These are phyloP conservation scores for Heliconius melpomene DNA, from an alignment of 1,140 invertebrate species.

Conservation along the genomic window DNA sequence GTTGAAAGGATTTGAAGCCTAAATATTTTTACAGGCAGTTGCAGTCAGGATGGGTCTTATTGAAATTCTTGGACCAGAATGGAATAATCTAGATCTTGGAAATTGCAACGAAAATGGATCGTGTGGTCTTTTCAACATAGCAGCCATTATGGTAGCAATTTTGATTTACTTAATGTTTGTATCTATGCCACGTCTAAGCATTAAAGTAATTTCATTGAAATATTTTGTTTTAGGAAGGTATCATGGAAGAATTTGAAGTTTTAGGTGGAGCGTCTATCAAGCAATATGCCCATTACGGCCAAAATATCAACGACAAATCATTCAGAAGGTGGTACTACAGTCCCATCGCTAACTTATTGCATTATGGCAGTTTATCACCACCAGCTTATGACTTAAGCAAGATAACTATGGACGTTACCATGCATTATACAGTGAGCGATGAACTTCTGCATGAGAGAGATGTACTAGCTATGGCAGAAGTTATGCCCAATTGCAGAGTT, in stretches of 20 bases:
- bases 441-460: slow-evolving; percentile 58
- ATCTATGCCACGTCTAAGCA: neutral
- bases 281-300: slow-evolving; percentile 65
- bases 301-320: slow-evolving; percentile 59
- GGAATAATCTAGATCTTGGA: neutral
- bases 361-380: slow-evolving; percentile 50
- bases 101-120: slow-evolving; percentile 2
- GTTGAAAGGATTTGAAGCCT: no score
- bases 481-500: slow-evolving; percentile 52
- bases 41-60: slow-evolving; percentile 37
- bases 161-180: neutral
- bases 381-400: slow-evolving; percentile 54
- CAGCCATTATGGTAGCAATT: slow-evolving; percentile 18
- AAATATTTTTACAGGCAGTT: slow-evolving; percentile 35
- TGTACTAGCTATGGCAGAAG: slow-evolving; percentile 60
- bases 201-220: neutral
- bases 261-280: slow-evolving; percentile 58
- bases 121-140: slow-evolving; percentile 3
- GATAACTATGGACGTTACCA: slow-evolving; percentile 53
- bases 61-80: slow-evolving; percentile 44
- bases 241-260: slow-evolving; percentile 25
- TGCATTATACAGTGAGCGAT: slow-evolving; percentile 67
- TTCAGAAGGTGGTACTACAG: slow-evolving; percentile 63
- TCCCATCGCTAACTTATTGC: slow-evolving; percentile 39
- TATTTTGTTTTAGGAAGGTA: slow-evolving; percentile 13